Percentiles rank a stretch among this genome's conserved stretches.
phyloP scores from a whole-genome alignment of 2,888 invertebrate species.

The Pocota personata region DNA sequence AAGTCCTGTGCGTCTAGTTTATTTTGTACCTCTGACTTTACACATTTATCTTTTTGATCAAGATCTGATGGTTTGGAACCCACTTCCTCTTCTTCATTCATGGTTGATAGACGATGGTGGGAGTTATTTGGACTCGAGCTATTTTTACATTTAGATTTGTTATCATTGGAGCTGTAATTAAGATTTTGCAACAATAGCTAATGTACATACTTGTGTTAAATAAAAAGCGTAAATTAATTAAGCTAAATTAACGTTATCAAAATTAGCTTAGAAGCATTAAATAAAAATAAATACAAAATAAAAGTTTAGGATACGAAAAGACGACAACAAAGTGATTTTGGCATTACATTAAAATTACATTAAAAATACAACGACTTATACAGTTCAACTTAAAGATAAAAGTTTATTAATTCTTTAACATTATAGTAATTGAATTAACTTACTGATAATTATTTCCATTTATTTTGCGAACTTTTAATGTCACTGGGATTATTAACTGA shows the following conservation, averaged over 20 bases:
- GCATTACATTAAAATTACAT: not conserved
- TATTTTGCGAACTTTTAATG: conserved; percentile 81
- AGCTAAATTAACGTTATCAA: too few species aligned
- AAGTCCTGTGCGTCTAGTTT: conserved; percentile 13
- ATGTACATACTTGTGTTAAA: conserved; percentile 3
- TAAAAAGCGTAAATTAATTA: not conserved
- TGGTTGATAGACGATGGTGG: conserved; percentile 88
- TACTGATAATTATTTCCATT: conserved; percentile 81
- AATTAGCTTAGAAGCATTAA: not conserved
- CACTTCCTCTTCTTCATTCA: conserved; percentile 93
- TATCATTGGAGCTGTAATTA: conserved; percentile 63
- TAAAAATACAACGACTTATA: not conserved
- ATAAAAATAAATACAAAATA: not conserved
- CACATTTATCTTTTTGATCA: conserved; percentile 28
- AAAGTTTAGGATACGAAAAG: too few species aligned
- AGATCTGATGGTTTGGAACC: conserved; percentile 19
- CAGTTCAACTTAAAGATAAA: not conserved
- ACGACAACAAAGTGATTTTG: not conserved
- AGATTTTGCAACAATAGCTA: conserved; percentile 56
- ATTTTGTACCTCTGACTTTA: not conserved
- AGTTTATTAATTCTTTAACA: not conserved
- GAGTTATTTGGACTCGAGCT: conserved; percentile 60
- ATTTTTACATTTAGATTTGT: conserved; percentile 61
- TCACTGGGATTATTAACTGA: conserved; percentile 80
- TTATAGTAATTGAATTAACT: conserved; percentile 74